Evolutionary conservation across 2,113 vertebrate species (phyloP), one percentile per base, ranked within the genome.

Genomic region (Colaptes auratus): DNA sequence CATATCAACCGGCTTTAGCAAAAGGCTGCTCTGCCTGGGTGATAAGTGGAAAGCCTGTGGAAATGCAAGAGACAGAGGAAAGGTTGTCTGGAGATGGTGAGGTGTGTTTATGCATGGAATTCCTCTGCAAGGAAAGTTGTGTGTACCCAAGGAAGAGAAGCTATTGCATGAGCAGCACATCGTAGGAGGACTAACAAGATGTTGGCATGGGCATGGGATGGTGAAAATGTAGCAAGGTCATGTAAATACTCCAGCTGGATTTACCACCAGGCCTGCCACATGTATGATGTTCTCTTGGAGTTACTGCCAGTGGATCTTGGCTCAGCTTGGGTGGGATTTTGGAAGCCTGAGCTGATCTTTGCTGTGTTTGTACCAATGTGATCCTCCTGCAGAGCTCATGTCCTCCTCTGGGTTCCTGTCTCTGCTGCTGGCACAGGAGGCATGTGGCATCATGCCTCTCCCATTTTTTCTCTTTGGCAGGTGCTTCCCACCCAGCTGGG

Each of bases 151-250:
- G 39, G n/a, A 75, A 46, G 84, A n/a, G 82, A 73, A 66, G 31
- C 64, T 63, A 14, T 73, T 1, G 0, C 24, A 24, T 23, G 74
- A 87, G 63, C 1, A 0, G 66, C 48, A 7, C 21, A 17, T 85
- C 59, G 36, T 12, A 4, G 33, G 13, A 27, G 44, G 25, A n/a
- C 69, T 74, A 39, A 39, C 12, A 7, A 58, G 59, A 25, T 20
- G 48, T 31, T 82, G 60, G 6, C 3, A 4, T 31, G 46, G 58
- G n/a, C 55, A 46, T 0, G 2, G 21, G 42, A 21, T 0, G 0
- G 25, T 63, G 88, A 35, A 83, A 88, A 74, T 0, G 7, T 33
- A 50, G 64, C 79, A 64, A 59, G 75, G 24, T 15, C 3, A 0
- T 56, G 28, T 64, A 67, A 56, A 80, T 74, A 44, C 83, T 71